phyloP scores from a whole-genome alignment of 2,113 vertebrate genomes.

The Cathartes aura region DNA sequence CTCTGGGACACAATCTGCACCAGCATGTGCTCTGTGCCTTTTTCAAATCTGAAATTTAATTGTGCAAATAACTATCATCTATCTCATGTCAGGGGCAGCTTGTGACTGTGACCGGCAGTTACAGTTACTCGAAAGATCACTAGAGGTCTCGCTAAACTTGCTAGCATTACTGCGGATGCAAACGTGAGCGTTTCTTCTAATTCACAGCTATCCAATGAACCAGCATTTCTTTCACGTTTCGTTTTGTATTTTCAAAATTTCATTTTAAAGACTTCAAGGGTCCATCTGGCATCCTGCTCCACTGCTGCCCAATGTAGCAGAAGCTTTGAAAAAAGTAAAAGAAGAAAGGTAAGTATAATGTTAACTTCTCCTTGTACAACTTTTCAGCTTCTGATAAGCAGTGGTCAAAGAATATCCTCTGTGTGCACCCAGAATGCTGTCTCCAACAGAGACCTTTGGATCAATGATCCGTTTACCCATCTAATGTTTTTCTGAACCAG shows the following conservation, averaged over 20 bases:
- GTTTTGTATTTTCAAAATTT: not conserved
- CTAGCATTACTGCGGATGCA: rapidly evolving
- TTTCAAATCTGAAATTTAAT: not conserved
- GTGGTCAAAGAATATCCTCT: not conserved
- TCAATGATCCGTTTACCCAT: not conserved
- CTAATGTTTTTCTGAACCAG: not conserved
- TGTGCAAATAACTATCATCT: too few species aligned
- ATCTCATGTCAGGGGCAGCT: not conserved
- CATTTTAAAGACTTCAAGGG: not conserved
- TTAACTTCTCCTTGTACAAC: not conserved
- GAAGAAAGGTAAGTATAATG: not conserved
- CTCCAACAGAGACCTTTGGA: not conserved
- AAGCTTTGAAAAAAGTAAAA: not conserved
- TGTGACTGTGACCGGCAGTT: not conserved
- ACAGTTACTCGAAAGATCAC: not conserved
- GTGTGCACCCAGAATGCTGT: not conserved
- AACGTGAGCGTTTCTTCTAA: rapidly evolving
- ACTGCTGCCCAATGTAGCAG: not conserved
- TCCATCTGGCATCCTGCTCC: not conserved
- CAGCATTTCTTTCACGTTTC: not conserved
- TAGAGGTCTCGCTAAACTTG: conserved; percentile 43
- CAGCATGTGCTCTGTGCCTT: not conserved
- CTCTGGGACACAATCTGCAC: not conserved
- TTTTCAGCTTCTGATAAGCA: not conserved
- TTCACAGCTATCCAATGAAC: rapidly evolving